Base-by-base conservation (phyloP, 2,797 vertebrate genomes). In the Scomberomorus guttatus region DNA sequence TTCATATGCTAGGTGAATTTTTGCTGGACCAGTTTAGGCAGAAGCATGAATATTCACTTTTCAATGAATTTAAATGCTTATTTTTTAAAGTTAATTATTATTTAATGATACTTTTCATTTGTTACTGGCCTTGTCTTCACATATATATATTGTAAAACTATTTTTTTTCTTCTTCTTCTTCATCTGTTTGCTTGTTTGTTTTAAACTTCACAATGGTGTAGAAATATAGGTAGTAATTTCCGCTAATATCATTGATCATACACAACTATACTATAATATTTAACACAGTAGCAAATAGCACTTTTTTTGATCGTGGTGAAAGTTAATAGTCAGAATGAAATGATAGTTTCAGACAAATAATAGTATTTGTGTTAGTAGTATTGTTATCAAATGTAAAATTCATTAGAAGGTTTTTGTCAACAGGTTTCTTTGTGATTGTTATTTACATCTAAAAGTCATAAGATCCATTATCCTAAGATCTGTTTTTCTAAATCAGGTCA, bases 401-500 rank as follows among this genome's bases (percentile, higher is more conserved):
- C 20, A 60, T 54, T 22, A 34, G 0, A 11, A 32, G 1, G 14
- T n/a, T 60, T 72, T 51, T 58, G 29, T 56, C 42, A 14, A 25
- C 22, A n/a, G 11, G 14, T 69, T 14, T 68, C 22, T 51, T 27
- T 63, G 0, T 37, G 8, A 75, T 25, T 6, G 51, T 56, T 70
- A 34, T 51, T 79, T 29, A 48, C 25, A 22, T 32, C 14, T n/a
- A 24, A 27, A 17, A 34, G 13, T 61, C 71, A 59, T 34, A 29
- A 56, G 18, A 50, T 32, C 3, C 4, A 60, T 54, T 56, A 51
- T 68, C 63, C 27, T 34, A 12, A 51, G 24, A 29, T 56, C 29
- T 6, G 29, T 72, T 32, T 18, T 39, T 12, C 9, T 32, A 52
- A 51, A 75, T 64, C 22, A 46, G 52, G 6, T 81, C 27, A 77